phyloP scores from a whole-genome alignment of 2,888 invertebrate genomes.

The Junonia oenone region DNA sequence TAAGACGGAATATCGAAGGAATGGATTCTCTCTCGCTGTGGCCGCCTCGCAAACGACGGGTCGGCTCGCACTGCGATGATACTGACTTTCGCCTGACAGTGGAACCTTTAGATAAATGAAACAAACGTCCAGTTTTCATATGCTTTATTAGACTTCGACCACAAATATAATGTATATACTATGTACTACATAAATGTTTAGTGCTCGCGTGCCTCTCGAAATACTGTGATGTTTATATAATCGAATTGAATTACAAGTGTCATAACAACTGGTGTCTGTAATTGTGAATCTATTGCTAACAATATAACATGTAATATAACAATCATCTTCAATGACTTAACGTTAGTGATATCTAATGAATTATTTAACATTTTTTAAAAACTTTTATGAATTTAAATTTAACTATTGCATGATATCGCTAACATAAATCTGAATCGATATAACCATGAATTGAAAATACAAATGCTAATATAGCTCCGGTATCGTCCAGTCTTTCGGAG shows the following conservation, averaged over 20 bases:
- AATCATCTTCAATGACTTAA: constrained; percentile 5
- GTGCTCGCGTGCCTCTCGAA: constrained; percentile 29
- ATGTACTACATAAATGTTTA: constrained; percentile 27
- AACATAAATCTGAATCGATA: not conserved
- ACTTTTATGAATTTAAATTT: not conserved
- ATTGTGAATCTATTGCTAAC: constrained; percentile 5
- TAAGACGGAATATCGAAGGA: constrained; percentile 25
- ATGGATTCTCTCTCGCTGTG: constrained; percentile 22
- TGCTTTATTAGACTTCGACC: constrained; percentile 31
- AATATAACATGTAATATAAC: constrained; percentile 8
- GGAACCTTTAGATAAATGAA: constrained; percentile 47
- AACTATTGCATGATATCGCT: constrained; percentile 1
- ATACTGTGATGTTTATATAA: constrained; percentile 24
- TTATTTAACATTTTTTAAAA: not conserved
- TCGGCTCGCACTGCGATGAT: constrained; percentile 32
- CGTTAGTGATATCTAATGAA: constrained; percentile 12
- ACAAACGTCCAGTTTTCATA: constrained; percentile 35
- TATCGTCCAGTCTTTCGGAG: constrained; percentile 17
- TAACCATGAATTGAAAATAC: constrained; percentile 7
- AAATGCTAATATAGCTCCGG: constrained; percentile 2
- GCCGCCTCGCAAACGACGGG: constrained; percentile 24
- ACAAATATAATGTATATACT: constrained; percentile 28
- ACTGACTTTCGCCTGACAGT: constrained; percentile 33
- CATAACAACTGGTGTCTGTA: constrained; percentile 14
- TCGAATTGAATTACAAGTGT: constrained; percentile 14